A percentile compares a stretch with the other conserved stretches of the same genome.
Conservation (phyloP, 2,797 vertebrate genomes). For the Monodelphis domestica region DNA sequence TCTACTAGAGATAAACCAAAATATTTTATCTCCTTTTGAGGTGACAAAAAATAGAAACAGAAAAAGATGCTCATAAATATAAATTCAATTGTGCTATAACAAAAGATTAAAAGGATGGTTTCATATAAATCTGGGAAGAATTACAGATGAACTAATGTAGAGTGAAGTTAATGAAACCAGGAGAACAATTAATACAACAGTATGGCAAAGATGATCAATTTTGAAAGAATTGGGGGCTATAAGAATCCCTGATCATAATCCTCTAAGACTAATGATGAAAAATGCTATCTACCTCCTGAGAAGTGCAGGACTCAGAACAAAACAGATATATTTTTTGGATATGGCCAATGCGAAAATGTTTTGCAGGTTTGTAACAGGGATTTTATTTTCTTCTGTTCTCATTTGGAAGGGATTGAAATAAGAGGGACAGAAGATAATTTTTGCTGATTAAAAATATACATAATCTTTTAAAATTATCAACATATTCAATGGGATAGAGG, state of each 20-base stretch:
- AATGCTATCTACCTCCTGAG: not conserved
- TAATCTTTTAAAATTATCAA: not conserved
- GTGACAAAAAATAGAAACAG: not conserved
- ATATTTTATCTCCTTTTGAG: not conserved
- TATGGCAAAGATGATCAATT: not conserved
- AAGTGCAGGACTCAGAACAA: not conserved
- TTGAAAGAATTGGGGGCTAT: not conserved
- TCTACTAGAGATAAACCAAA: not conserved
- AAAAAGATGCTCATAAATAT: not conserved
- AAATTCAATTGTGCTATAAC: not conserved
- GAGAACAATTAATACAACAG: not conserved
- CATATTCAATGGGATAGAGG: not conserved
- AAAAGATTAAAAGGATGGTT: not conserved
- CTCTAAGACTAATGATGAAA: not conserved
- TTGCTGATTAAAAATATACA: not conserved
- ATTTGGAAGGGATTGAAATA: not conserved
- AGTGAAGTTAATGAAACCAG: not conserved
- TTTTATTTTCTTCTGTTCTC: not conserved
- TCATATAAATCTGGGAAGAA: not conserved
- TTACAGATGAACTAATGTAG: not conserved
- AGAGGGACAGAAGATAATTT: not conserved
- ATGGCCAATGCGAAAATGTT: not conserved
- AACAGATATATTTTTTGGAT: not conserved
- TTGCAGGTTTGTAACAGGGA: not conserved
- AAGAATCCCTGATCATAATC: not conserved